These are phyloP conservation scores for Elephas maximus DNA, from an alignment of 2,113 vertebrate genomes.

Conservation along the genomic window DNA sequence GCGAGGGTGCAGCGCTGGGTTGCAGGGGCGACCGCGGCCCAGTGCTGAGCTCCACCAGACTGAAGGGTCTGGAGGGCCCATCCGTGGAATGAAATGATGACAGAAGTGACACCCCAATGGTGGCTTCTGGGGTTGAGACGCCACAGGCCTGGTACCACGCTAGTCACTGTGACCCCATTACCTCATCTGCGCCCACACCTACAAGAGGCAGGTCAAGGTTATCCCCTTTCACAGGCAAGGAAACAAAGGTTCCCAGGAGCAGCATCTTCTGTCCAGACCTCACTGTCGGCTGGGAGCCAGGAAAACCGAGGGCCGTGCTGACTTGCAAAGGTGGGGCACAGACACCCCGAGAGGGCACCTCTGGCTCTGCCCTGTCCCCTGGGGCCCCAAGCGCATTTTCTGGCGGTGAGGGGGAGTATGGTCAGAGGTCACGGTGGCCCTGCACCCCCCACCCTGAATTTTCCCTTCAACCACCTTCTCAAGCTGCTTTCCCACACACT, in stretches of 20 bases:
- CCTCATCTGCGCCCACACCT: too few species aligned
- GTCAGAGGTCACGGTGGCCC: too few species aligned
- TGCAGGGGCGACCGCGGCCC: too few species aligned
- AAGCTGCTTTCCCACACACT: neutral
- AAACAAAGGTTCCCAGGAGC: neutral
- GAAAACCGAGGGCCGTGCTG: neutral
- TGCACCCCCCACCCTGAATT: neutral
- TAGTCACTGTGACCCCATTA: too few species aligned
- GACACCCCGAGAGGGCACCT: too few species aligned
- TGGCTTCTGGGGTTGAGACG: neutral
- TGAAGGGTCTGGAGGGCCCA: neutral
- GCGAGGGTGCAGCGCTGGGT: too few species aligned
- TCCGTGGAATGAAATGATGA: neutral
- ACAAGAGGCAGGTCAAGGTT: neutral
- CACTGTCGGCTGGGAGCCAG: too few species aligned
- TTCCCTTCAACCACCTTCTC: neutral
- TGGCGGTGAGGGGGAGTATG: too few species aligned
- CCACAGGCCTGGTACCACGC: too few species aligned
- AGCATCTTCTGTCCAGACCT: neutral
- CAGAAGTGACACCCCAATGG: neutral
- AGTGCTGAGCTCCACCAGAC: neutral
- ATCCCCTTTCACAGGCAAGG: neutral
- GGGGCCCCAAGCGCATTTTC: too few species aligned
- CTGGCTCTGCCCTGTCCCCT: too few species aligned
- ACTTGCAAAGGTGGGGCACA: too few species aligned